Percentiles rank a stretch among this genome's conserved stretches.
These are phyloP conservation scores for Drosophila melanogaster DNA, from an alignment of 1,140 invertebrate genomes.

Conservation along the genomic window Release_6_plus_ISO1_MT NC_004354.4:6594501-6595000, in stretches of 20 bases:
- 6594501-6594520: neutral
- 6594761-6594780: constrained; percentile 95
- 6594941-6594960: constrained; percentile 91
- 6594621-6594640: constrained; percentile 96
- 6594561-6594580: constrained; percentile 86
- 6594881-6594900: constrained; percentile 97
- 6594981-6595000: constrained; percentile 91
- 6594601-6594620: constrained; percentile 94
- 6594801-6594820: constrained; percentile 92
- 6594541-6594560: too few species aligned
- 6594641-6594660: constrained; percentile 91
- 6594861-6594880: constrained; percentile 95
- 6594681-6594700: constrained; percentile 91
- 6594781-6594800: constrained; percentile 91
- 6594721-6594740: constrained; percentile 94
- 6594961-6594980: constrained; percentile 92
- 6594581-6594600: constrained; percentile 93
- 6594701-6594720: constrained; percentile 93
- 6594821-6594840: constrained; percentile 92
- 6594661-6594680: constrained; percentile 92
- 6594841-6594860: constrained; percentile 92
- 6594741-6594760: constrained; percentile 96
- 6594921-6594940: constrained; percentile 83
- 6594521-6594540: neutral
- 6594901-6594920: constrained; percentile 90